Evolutionary conservation across 2,113 vertebrate species (phyloP).

Genomic region (Engraulis encrasicolus): DNA sequence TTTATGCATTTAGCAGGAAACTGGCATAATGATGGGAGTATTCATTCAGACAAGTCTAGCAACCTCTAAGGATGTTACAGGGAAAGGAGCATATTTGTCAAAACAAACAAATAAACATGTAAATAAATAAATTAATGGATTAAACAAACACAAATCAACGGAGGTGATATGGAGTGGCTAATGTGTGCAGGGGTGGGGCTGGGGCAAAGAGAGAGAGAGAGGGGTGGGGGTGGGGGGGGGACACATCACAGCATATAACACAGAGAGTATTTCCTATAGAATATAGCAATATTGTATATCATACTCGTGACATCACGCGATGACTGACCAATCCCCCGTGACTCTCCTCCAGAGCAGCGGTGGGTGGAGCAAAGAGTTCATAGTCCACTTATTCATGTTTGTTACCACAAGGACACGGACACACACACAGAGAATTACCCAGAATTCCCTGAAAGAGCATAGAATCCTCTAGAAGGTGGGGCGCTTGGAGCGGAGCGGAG

Average conservation of each 20-base stretch:
- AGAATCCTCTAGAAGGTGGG: background rate
- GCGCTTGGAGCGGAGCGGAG: background rate
- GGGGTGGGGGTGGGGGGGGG: conserved; percentile 18
- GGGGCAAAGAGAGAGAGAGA: conserved; percentile 14
- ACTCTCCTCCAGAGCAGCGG: conserved; percentile 4
- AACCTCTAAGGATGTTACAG: conserved; percentile 40
- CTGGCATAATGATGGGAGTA: conserved; percentile 18
- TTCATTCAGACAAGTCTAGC: conserved; percentile 27
- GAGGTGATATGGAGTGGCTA: conserved; percentile 29
- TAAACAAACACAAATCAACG: conserved; percentile 38
- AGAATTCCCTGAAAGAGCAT: background rate
- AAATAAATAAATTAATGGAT: conserved; percentile 34
- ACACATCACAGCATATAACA: conserved; percentile 44
- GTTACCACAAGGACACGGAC: background rate
- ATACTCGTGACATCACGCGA: background rate
- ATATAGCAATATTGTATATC: conserved; percentile 36
- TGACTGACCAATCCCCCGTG: background rate
- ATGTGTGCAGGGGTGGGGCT: background rate
- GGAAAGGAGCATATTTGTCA: conserved; percentile 39
- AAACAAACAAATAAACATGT: conserved; percentile 16
- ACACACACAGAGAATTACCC: background rate
- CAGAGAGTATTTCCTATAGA: conserved; percentile 45
- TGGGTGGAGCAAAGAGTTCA: background rate
- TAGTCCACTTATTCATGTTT: background rate
- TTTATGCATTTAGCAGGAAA: conserved; percentile 2